These are phyloP conservation scores for Margarornis squamiger DNA, from an alignment of 2,797 vertebrate species.

Conservation along the genomic window DNA sequence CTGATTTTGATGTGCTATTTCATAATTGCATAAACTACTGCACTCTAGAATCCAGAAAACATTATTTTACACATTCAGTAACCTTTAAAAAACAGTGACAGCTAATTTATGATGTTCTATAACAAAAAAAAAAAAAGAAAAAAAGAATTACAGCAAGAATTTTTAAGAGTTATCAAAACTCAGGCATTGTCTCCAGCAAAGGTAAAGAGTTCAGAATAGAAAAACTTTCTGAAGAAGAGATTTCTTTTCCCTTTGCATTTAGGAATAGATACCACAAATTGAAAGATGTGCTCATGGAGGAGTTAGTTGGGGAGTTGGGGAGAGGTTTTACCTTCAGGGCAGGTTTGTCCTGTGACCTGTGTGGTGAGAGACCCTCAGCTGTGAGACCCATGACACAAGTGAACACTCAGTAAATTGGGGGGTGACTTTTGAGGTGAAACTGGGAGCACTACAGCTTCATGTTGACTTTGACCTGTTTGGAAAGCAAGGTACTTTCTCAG, in stretches of 20 bases:
- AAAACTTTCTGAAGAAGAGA: neutral
- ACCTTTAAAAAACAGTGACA: constrained; percentile 49
- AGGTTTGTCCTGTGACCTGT: neutral
- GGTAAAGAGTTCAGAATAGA: neutral
- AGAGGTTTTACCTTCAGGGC: neutral
- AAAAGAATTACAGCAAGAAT: neutral
- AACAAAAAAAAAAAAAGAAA: neutral
- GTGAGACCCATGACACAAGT: neutral
- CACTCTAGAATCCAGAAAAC: constrained; percentile 50
- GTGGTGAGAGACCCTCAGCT: accelerated
- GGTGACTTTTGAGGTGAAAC: neutral
- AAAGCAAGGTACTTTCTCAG: neutral
- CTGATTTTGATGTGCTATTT: constrained; percentile 53
- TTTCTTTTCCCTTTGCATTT: neutral
- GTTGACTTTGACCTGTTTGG: neutral
- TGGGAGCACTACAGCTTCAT: neutral
- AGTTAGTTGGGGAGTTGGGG: neutral
- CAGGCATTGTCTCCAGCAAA: neutral
- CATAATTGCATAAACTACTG: constrained; percentile 69
- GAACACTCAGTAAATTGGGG: accelerated
- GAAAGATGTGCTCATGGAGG: accelerated
- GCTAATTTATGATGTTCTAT: constrained; percentile 38
- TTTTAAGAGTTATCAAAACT: neutral
- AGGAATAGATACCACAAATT: neutral
- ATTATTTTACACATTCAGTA: constrained; percentile 56